These are phyloP conservation scores for Rhynchonycteris naso DNA, from an alignment of 2,797 vertebrate genomes.

Conservation along the genomic window DNA sequence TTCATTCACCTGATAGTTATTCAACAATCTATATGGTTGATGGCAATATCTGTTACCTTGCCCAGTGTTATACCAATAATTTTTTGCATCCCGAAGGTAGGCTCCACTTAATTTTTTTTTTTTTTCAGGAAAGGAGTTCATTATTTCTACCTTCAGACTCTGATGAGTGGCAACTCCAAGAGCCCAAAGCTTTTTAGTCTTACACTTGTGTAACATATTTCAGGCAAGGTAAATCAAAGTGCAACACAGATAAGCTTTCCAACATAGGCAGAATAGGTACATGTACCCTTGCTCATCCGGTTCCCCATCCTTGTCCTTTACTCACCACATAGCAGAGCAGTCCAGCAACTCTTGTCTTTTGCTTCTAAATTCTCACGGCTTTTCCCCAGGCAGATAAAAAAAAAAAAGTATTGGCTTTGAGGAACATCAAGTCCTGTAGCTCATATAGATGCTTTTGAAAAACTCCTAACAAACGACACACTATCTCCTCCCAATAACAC, in stretches of 20 bases:
- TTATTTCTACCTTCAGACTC: background rate
- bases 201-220: background rate
- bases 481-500: background rate
- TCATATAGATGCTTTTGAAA: background rate
- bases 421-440: background rate
- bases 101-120: background rate
- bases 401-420: background rate
- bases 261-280: background rate
- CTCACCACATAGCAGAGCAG: background rate
- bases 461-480: background rate
- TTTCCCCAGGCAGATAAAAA: background rate
- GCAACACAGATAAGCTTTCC: background rate
- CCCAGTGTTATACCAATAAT: background rate
- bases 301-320: background rate
- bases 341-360: background rate
- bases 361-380: background rate
- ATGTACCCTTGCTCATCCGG: accelerated
- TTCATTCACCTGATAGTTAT: background rate
- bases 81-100: background rate
- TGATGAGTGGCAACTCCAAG: background rate
- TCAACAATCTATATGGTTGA: background rate
- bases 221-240: background rate
- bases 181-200: background rate
- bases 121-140: background rate
- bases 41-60: background rate